Evolutionary conservation across 2,113 vertebrate species (phyloP).

Genomic region (Todiramphus chloris): DNA sequence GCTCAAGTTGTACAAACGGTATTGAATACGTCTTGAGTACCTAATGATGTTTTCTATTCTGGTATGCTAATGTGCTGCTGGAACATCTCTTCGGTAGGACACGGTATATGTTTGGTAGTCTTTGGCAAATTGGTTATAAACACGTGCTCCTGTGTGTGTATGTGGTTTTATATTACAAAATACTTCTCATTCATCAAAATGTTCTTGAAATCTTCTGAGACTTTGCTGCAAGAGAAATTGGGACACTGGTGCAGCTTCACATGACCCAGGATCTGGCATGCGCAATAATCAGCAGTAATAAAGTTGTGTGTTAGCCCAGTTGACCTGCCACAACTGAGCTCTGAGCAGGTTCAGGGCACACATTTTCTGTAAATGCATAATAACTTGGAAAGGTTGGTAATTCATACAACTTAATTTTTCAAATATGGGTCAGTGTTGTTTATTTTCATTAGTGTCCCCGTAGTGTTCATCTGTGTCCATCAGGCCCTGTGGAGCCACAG

Average conservation of each 20-base stretch:
- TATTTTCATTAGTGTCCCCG: neutral
- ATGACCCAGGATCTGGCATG: neutral
- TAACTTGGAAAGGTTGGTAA: neutral
- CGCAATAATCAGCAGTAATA: neutral
- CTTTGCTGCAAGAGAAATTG: neutral
- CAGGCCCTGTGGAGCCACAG: accelerated
- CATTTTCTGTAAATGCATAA: neutral
- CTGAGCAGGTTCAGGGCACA: neutral
- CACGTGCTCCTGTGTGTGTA: neutral
- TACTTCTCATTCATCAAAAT: neutral
- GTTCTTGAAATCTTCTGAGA: neutral
- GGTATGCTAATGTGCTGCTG: neutral
- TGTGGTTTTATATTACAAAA: neutral
- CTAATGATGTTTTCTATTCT: neutral
- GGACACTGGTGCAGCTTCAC: neutral
- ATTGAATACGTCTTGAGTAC: neutral
- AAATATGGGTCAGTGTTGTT: neutral
- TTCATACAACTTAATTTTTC: neutral
- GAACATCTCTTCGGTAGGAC: neutral
- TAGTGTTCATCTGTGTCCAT: accelerated
- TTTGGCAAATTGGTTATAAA: neutral
- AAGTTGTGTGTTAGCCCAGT: neutral
- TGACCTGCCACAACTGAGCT: neutral
- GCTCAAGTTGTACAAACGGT: neutral
- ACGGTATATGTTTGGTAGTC: neutral